Base-by-base conservation (phyloP, 1,140 invertebrate species). In the Hestina assimilis region DNA sequence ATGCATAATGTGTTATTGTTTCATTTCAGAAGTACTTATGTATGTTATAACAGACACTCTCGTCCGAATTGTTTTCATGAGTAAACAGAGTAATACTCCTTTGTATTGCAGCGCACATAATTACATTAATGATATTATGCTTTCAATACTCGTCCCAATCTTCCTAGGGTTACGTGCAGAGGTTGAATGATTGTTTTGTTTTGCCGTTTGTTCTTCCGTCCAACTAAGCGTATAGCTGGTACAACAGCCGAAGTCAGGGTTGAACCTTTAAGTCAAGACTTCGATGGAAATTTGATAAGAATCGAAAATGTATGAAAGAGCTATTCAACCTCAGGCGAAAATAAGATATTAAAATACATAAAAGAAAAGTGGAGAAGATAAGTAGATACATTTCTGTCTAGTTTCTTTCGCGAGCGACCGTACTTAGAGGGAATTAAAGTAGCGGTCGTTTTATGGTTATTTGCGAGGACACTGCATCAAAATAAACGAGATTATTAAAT, bases 391-490 rank as follows among this genome's bases (percentile, higher is more conserved):
- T 47, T 47, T 47, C 17, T 19, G 45, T 31, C 29, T 19, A 47
- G 28, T 9, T n/a, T 47, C 19, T 47, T 47, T 29, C 45, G 45
- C 28, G 45, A 47, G 12, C 7, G 45, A 47, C 45, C 45, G 28
- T 47, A 47, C 45, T 47, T 47, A 47, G 24, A 33, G n/a, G 17
- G 29, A 28, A 47, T 47, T 47, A 47, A 47, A 47, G 26, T 47
- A 47, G 45, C 45, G 45, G 45, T 47, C 28, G 45, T 20, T 47
- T 47, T 47, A 47, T 47, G 45, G 17, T 47, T 47, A 47, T 47
- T 31, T 47, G 15, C 19, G 19, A 19, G 45, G 45, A 47, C 26
- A 47, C 45, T 47, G 29, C 29, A 47, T 47, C 26, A 47, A 47
- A 47, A 26, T 31, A 47, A 31, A 47, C 19, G 26, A 47, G 28